These are phyloP conservation scores for Gymnoscopelus microlampas DNA, from an alignment of 2,797 vertebrate species.

Conservation along the genomic window DNA sequence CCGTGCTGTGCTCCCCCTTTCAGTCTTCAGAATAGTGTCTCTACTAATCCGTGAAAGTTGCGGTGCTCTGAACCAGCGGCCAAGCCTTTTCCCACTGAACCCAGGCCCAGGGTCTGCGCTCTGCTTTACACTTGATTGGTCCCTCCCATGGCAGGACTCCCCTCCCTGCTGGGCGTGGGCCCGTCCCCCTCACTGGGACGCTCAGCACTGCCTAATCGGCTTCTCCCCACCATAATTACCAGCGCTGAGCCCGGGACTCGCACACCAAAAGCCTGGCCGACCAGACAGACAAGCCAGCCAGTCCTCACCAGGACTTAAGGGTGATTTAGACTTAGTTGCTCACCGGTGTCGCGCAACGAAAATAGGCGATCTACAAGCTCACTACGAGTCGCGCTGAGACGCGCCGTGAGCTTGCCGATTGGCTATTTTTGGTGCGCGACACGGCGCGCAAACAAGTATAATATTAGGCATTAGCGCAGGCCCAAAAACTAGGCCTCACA, in stretches of 20 bases:
- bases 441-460: constrained; percentile 5
- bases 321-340: too few species aligned
- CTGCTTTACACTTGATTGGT: constrained; percentile 98
- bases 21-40: constrained; percentile 96
- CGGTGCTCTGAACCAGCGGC: constrained; percentile 95
- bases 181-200: constrained; percentile 88
- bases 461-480: constrained; percentile 51
- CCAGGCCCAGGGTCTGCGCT: constrained; percentile 92
- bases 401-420: too few species aligned
- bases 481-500: constrained; percentile 55
- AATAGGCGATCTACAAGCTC: too few species aligned
- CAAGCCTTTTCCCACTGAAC: constrained; percentile 97
- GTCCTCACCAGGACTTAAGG: constrained; percentile 56
- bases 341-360: too few species aligned
- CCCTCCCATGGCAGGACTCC: constrained; percentile 90
- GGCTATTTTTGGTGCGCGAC: too few species aligned
- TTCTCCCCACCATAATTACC: constrained; percentile 93
- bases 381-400: too few species aligned
- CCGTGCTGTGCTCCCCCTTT: constrained; percentile 98
- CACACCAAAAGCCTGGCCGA: constrained; percentile 71
- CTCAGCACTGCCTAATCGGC: constrained; percentile 91
- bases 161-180: constrained; percentile 90
- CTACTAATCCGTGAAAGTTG: constrained; percentile 99
- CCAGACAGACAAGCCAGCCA: constrained; percentile 39
- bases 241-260: constrained; percentile 76